phyloP scores from a whole-genome alignment of 2,797 vertebrate genomes.

The Enteromius afrohamiltoni region DNA sequence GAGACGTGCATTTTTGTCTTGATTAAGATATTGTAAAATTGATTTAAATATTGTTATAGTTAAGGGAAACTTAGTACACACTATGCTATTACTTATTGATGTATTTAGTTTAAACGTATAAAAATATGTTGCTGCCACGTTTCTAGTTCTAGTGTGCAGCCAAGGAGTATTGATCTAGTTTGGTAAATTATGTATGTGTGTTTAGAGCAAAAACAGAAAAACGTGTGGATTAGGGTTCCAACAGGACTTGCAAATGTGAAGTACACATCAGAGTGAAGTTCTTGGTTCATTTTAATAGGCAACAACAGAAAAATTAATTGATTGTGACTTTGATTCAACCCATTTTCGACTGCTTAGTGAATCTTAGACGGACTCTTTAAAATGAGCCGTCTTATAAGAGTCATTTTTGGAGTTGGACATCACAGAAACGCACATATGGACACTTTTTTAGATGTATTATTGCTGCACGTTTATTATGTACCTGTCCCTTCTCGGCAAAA shows the following conservation, averaged over 20 bases:
- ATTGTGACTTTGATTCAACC: background rate
- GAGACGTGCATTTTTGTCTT: background rate
- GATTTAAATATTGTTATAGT: background rate
- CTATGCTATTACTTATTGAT: background rate
- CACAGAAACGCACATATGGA: background rate
- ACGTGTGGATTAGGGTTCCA: background rate
- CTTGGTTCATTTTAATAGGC: background rate
- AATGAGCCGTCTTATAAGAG: background rate
- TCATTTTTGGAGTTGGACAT: background rate
- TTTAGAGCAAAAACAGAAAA: too few species aligned
- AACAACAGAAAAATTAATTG: background rate
- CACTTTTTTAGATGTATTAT: background rate
- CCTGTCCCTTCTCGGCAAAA: slow-evolving; percentile 14
- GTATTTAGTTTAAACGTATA: background rate
- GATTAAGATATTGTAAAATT: background rate
- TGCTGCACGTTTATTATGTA: background rate
- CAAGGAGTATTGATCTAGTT: too few species aligned
- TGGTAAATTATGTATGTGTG: too few species aligned
- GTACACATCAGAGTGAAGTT: background rate
- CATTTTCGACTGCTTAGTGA: background rate
- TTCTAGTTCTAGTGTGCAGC: too few species aligned
- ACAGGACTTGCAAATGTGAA: background rate
- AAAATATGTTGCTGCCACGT: background rate
- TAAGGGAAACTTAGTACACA: background rate
- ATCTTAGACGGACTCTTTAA: background rate